Evolutionary conservation across 1,140 invertebrate species (phyloP).

Genomic region (Nomia melanderi): DNA sequence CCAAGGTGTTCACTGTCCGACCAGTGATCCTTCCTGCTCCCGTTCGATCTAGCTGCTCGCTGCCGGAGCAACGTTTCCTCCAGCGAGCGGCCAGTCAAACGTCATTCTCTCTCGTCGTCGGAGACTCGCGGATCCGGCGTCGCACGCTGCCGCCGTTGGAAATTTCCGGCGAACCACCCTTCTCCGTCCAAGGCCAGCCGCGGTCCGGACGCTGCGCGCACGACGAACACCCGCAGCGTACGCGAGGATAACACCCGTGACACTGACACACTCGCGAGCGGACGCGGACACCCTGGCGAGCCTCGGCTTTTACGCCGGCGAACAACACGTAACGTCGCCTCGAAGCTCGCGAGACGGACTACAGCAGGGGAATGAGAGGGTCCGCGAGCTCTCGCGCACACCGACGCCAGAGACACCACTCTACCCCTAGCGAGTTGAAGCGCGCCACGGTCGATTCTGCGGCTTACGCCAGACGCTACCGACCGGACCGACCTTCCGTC

Average conservation of each 20-base stretch:
- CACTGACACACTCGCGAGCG: constrained; percentile 20
- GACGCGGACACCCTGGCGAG: neutral
- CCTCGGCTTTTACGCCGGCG: constrained; percentile 10
- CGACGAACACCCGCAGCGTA: too few relatives aligned
- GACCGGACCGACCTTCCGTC: constrained; percentile 14
- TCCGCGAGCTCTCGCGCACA: constrained; percentile 63
- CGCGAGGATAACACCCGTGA: too few relatives aligned
- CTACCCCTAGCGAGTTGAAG: constrained; percentile 22
- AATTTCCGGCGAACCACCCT: neutral
- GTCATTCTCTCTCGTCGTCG: constrained; percentile 5
- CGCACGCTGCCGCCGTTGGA: neutral
- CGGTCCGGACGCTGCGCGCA: too few relatives aligned
- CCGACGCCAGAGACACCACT: constrained; percentile 68
- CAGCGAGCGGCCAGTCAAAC: constrained; percentile 10
- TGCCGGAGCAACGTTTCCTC: neutral
- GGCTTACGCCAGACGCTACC: constrained; percentile 58
- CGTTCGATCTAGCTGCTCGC: neutral
- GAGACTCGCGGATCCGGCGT: neutral
- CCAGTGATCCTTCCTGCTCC: neutral
- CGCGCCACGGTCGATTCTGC: constrained; percentile 71
- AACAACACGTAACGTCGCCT: constrained; percentile 61
- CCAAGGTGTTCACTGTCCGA: constrained; percentile 3
- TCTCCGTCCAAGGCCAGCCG: too few relatives aligned
- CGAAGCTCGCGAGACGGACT: constrained; percentile 74
- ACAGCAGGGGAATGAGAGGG: constrained; percentile 71